phyloP scores from a whole-genome alignment of 2,888 invertebrate species.

The Sylvicola cinctus region DNA sequence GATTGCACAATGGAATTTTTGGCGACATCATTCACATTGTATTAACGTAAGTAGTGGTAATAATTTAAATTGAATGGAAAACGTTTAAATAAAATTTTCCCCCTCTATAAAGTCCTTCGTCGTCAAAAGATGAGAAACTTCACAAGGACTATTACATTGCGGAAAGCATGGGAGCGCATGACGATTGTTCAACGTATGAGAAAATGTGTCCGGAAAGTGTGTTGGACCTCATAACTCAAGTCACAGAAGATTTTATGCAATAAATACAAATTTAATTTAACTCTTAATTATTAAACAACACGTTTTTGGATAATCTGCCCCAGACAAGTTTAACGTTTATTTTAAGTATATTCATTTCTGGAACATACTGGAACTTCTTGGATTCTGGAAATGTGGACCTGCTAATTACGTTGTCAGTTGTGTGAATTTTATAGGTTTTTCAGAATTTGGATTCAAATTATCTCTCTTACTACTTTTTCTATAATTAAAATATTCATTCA shows the following conservation, averaged over 20 bases:
- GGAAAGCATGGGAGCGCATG: constrained; percentile 30
- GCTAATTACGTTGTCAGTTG: no score
- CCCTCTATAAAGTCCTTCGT: constrained; percentile 43
- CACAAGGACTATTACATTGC: constrained; percentile 33
- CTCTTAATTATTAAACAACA: no score
- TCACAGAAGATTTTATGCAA: background rate
- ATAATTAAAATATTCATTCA: no score
- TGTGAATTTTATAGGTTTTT: no score
- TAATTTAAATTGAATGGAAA: background rate
- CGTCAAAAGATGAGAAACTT: constrained; percentile 32
- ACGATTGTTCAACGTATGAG: constrained; percentile 29
- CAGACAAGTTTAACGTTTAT: no score
- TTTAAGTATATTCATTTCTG: no score
- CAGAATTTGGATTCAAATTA: no score
- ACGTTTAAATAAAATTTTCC: constrained; percentile 10
- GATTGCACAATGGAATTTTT: constrained; percentile 37
- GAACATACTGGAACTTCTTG: no score
- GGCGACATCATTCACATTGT: constrained; percentile 43
- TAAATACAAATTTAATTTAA: no score
- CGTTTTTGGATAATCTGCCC: no score
- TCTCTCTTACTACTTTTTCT: no score
- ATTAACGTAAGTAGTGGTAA: constrained; percentile 36
- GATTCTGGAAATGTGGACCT: no score
- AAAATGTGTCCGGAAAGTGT: constrained; percentile 31
- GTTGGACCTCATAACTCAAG: constrained; percentile 28